Percentiles rank a stretch among this genome's conserved stretches.
These are phyloP conservation scores for Coreius guichenoti DNA, from an alignment of 2,797 vertebrate genomes.

Conservation along the genomic window DNA sequence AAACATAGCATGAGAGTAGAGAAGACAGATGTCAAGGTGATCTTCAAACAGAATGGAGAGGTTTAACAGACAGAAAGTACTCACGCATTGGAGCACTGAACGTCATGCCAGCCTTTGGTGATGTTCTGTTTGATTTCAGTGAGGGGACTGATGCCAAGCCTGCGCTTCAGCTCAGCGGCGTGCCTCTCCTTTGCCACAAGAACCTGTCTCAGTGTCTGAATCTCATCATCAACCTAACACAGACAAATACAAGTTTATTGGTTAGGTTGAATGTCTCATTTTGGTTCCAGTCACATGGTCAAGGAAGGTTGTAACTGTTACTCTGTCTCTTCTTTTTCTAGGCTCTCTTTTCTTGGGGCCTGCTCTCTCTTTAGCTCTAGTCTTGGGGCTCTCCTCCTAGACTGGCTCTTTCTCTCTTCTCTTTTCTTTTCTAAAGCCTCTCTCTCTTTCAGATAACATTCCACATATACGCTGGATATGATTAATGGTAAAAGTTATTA, in stretches of 20 bases:
- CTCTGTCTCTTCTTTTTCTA: no score
- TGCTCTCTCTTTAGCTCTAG: no score
- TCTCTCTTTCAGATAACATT: no score
- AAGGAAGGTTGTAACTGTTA: no score
- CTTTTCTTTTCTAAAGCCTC: no score
- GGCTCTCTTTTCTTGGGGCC: no score
- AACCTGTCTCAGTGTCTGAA: conserved; percentile 90
- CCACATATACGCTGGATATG: no score
- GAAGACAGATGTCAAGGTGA: conserved; percentile 1
- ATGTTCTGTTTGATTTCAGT: conserved; percentile 89
- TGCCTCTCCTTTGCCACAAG: conserved; percentile 90
- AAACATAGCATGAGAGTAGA: neutral
- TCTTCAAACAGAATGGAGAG: neutral
- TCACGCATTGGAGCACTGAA: conserved; percentile 92
- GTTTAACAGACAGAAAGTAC: conserved; percentile 65
- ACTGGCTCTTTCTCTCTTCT: no score
- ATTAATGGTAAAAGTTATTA: no score
- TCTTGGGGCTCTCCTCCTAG: no score
- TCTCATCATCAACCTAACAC: conserved; percentile 92
- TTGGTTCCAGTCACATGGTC: no score
- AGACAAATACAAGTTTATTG: neutral
- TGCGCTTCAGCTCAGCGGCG: conserved; percentile 89
- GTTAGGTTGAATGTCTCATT: no score
- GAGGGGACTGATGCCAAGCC: conserved; percentile 88
- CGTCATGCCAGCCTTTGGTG: conserved; percentile 90